Percentiles rank a stretch among this genome's conserved stretches.
These are phyloP conservation scores for Huso huso DNA, from an alignment of 2,797 vertebrate species.

Conservation along the genomic window DNA sequence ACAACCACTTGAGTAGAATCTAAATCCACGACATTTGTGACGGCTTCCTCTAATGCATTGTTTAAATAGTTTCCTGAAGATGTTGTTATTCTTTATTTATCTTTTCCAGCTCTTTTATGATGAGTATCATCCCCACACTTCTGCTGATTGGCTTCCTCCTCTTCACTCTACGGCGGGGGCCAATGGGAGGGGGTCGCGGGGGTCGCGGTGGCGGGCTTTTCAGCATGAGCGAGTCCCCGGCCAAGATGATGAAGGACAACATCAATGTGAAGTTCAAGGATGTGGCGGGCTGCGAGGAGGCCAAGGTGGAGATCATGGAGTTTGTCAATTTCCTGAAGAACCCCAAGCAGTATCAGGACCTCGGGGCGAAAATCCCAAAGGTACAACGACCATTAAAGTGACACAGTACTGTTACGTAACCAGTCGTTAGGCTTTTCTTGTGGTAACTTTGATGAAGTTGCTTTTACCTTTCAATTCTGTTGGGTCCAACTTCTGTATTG, in stretches of 20 bases:
- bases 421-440: not conserved
- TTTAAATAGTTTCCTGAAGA: no score
- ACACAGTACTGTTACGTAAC: no score
- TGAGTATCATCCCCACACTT: slow-evolving; percentile 49
- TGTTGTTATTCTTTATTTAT: no score
- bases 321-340: slow-evolving; percentile 63
- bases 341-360: slow-evolving; percentile 55
- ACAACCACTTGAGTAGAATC: no score
- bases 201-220: slow-evolving; percentile 47
- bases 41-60: no score
- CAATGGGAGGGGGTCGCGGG: slow-evolving; percentile 40
- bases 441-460: not conserved
- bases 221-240: slow-evolving; percentile 49
- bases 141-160: slow-evolving; percentile 52
- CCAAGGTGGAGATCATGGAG: slow-evolving; percentile 57
- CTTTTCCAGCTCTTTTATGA: slow-evolving; percentile 43
- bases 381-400: slow-evolving; percentile 26
- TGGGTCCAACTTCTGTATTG: not conserved
- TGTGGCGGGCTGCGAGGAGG: slow-evolving; percentile 56
- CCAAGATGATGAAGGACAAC: slow-evolving; percentile 45
- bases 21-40: no score
- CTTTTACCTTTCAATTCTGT: not conserved
- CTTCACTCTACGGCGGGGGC: slow-evolving; percentile 42
- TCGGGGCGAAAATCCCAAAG: slow-evolving; percentile 61
- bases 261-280: slow-evolving; percentile 44